Conservation (phyloP, 1,140 invertebrate genomes). For the Ditylenchus dipsaci region DNA sequence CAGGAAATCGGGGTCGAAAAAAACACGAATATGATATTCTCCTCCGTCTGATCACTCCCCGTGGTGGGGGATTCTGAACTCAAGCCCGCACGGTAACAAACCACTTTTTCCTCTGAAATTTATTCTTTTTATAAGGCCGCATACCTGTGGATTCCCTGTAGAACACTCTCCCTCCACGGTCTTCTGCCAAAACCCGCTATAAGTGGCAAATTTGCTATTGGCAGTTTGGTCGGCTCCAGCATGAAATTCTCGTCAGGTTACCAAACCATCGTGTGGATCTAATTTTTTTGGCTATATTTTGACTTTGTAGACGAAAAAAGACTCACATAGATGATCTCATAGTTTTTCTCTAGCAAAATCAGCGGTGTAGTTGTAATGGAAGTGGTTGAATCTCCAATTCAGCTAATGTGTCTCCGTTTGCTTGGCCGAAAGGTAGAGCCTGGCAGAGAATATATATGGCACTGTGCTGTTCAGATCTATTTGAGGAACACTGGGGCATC, state of each 20-base stretch:
- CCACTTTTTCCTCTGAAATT: no score
- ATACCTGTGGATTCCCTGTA: constrained; percentile 43
- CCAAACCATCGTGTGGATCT: constrained; percentile 41
- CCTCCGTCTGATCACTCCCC: no score
- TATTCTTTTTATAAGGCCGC: no score
- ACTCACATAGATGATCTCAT: constrained; percentile 49
- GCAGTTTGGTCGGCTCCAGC: constrained; percentile 14
- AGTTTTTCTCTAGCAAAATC: constrained; percentile 46
- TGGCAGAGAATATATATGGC: constrained; percentile 51
- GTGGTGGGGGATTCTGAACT: no score
- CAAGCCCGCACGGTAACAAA: no score
- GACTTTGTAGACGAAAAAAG: background rate
- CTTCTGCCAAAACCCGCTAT: constrained; percentile 41
- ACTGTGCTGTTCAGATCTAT: constrained; percentile 53
- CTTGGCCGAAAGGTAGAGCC: constrained; percentile 49
- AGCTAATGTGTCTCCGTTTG: constrained; percentile 28
- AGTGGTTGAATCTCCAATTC: constrained; percentile 28
- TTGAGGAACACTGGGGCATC: constrained; percentile 25
- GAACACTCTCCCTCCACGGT: constrained; percentile 22
- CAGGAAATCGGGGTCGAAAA: no score
- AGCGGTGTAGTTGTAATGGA: constrained; percentile 40
- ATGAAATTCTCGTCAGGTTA: constrained; percentile 32
- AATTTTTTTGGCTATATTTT: background rate
- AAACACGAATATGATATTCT: no score
- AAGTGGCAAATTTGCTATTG: constrained; percentile 20